phyloP scores from a whole-genome alignment of 2,888 invertebrate species.

The Napeogenes inachia region DNA sequence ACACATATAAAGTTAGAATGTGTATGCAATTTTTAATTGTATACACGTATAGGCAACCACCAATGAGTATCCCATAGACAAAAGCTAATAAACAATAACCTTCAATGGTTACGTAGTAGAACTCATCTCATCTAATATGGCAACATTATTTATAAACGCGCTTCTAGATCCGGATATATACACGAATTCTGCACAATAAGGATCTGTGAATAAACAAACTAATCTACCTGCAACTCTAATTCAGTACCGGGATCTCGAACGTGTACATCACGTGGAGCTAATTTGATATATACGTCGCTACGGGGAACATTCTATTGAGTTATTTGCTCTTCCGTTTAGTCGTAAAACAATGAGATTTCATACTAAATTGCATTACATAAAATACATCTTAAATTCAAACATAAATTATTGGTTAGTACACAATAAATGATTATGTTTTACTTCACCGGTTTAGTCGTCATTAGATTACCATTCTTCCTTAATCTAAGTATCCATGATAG shows the following conservation, averaged over 20 bases:
- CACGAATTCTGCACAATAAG: background rate
- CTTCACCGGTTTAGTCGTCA: too few relatives aligned
- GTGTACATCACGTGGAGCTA: conserved; percentile 23
- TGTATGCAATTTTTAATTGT: too few relatives aligned
- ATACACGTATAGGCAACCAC: too few relatives aligned
- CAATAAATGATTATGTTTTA: too few relatives aligned
- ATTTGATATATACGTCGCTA: conserved; percentile 35
- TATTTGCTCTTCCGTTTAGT: conserved; percentile 41
- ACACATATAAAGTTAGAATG: too few relatives aligned
- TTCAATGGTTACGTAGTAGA: too few relatives aligned
- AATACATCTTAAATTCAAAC: background rate
- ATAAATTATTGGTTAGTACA: background rate
- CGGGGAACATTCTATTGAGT: conserved; percentile 36
- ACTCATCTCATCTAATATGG: too few relatives aligned
- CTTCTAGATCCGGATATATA: background rate
- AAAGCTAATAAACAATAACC: too few relatives aligned
- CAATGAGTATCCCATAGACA: too few relatives aligned
- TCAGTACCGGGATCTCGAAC: conserved; percentile 18
- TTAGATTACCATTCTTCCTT: too few relatives aligned
- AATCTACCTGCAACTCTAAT: conserved; percentile 23
- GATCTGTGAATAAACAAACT: conserved; percentile 15
- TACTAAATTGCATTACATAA: conserved; percentile 1
- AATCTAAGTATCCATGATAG: too few relatives aligned
- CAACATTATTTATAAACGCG: too few relatives aligned
- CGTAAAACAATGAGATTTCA: conserved; percentile 27